A percentile compares a stretch with the other conserved stretches of the same genome.
phyloP scores from a whole-genome alignment of 2,888 invertebrate species.

The Shargacucullia verbasci region DNA sequence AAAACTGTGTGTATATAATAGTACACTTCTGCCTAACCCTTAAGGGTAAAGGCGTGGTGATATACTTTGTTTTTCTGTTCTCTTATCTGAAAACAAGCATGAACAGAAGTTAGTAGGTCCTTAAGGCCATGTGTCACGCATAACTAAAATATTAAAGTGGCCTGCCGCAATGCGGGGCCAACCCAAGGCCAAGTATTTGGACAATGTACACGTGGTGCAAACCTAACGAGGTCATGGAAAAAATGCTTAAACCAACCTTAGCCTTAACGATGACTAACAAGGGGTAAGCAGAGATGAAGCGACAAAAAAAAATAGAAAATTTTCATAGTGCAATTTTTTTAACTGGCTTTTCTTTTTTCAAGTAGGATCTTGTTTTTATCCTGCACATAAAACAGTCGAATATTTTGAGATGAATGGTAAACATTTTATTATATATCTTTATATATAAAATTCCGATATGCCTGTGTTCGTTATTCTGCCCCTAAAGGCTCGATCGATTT shows the following conservation, averaged over 20 bases:
- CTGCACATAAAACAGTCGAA: too few relatives aligned
- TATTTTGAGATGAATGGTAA: too few relatives aligned
- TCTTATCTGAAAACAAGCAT: conserved; percentile 4
- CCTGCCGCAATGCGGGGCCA: conserved; percentile 65
- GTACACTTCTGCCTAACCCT: too few relatives aligned
- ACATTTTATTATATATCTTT: too few relatives aligned
- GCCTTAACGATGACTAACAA: neutral
- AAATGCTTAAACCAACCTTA: conserved; percentile 1
- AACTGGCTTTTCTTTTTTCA: too few relatives aligned
- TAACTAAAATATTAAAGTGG: conserved; percentile 68
- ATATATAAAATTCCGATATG: too few relatives aligned
- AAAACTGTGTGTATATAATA: too few relatives aligned
- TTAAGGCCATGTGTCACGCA: conserved; percentile 53
- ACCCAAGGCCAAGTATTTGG: conserved; percentile 58
- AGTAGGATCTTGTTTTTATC: too few relatives aligned
- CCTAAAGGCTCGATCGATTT: too few relatives aligned
- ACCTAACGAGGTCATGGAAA: conserved; percentile 24
- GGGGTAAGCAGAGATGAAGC: neutral
- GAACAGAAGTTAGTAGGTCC: conserved; percentile 23
- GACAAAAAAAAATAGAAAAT: neutral
- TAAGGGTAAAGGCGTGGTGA: too few relatives aligned
- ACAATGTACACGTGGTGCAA: conserved; percentile 50
- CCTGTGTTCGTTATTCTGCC: too few relatives aligned
- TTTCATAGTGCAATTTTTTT: neutral
- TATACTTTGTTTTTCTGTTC: too few relatives aligned